Conservation (phyloP, 2,888 invertebrate species). For the Drosophila formosana region DNA sequence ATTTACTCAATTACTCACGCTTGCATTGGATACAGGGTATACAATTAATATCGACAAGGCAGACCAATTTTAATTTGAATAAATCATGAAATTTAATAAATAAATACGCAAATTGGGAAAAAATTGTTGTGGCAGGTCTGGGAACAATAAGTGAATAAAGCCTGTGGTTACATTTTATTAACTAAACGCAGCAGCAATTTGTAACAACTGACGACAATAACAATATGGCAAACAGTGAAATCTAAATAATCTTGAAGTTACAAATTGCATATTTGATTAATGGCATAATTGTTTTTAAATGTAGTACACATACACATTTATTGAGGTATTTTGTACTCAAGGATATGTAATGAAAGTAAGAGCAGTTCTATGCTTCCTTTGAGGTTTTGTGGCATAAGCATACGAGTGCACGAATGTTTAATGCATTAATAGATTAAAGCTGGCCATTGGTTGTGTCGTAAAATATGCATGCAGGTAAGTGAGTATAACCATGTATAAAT, state of each 20-base stretch:
- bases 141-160: conserved; percentile 15
- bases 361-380: neutral
- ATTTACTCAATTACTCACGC: neutral
- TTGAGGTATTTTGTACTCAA: neutral
- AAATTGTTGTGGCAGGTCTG: neutral
- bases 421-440: neutral
- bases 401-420: too few relatives aligned
- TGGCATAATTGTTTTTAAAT: conserved; percentile 14
- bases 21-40: neutral
- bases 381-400: conserved; percentile 6
- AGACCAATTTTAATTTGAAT: conserved; percentile 12
- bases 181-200: conserved; percentile 6
- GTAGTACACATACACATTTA: neutral
- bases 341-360: neutral
- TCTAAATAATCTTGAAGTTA: neutral
- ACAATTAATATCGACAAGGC: conserved; percentile 17
- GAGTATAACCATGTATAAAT: neutral
- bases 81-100: conserved; percentile 36
- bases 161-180: conserved; percentile 12
- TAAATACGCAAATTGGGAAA: conserved; percentile 9
- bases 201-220: conserved; percentile 3
- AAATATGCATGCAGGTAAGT: neutral
- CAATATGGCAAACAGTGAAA: neutral
- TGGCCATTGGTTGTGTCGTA: neutral
- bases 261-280: conserved; percentile 11